Conservation (phyloP, 2,113 vertebrate genomes). For the Elephantulus edwardii region DNA sequence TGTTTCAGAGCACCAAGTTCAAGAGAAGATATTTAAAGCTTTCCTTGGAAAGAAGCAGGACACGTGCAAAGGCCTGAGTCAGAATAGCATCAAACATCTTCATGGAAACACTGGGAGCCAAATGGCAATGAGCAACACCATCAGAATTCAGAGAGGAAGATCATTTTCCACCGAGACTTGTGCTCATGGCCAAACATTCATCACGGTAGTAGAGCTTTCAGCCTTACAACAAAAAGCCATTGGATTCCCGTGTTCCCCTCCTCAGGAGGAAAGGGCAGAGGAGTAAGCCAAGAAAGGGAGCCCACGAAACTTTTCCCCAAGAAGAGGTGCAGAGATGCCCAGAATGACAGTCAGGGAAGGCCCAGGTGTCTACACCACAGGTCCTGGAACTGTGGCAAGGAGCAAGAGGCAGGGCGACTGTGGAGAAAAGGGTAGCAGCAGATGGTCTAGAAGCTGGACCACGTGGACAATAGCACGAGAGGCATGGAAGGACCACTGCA, state of each 20-base stretch:
- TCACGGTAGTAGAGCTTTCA: background rate
- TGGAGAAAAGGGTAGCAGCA: background rate
- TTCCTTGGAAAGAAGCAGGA: background rate
- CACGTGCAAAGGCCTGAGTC: background rate
- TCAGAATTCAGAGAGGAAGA: background rate
- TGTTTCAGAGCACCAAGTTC: background rate
- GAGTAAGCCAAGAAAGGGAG: background rate
- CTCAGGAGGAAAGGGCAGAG: too few relatives aligned
- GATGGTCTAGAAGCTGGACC: background rate
- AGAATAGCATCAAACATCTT: background rate
- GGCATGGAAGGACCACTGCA: background rate
- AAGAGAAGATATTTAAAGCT: background rate
- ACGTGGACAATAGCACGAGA: background rate
- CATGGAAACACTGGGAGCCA: background rate
- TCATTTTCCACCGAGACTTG: background rate
- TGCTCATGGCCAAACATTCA: too few relatives aligned
- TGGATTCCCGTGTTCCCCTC: background rate
- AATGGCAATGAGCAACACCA: background rate
- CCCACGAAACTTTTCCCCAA: background rate
- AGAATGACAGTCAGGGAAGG: background rate
- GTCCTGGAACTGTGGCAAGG: background rate
- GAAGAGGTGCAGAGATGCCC: background rate
- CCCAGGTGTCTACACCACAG: background rate
- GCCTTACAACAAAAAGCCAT: too few relatives aligned
- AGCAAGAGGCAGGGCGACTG: background rate